Base-by-base conservation (phyloP, 2,113 vertebrate species). In the Nesospiza acunhae region DNA sequence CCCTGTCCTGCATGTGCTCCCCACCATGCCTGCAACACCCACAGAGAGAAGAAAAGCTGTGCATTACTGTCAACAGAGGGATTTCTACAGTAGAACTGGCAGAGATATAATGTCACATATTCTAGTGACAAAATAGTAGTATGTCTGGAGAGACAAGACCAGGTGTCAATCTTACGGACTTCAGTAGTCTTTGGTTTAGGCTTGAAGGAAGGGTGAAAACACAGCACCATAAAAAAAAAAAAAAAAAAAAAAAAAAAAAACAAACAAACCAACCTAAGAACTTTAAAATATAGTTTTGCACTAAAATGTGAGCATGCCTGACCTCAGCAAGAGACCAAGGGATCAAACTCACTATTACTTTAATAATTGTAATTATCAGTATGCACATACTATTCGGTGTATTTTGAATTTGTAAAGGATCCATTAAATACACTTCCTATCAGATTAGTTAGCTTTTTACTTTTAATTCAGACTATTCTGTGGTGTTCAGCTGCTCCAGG, bases 391-490 rank as follows among this genome's bases (percentile, higher is more conserved):
- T 56, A 12, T 73, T 82, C 66, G 77, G 2, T 46, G 18, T 30
- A 6, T 19, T 77, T 75, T 42, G 4, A 46, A 64, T 56, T 78
- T 84, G 23, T 64, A 72, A 66, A 22, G 9, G 66, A 10, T 44
- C 8, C 9, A 11, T 76, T 50, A 50, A 52, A 28, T 84, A 67
- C 2, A 47, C 22, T 73, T 90, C 60, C 52, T 86, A 35, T 30
- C 10, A 67, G 67, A 80, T n/a, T 0, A 0, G 3, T 2, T 39
- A 30, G 9, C 7, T 13, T 33, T 46, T 55, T 63, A 5, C 9
- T 26, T 7, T 37, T 39, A 58, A 42, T 27, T 16, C 6, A 27
- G 5, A 7, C 6, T 10, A 59, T 49, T 28, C 28, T 26, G 10
- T 26, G 35, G 6, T 50, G 4, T n/a, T 83, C 46, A 42, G 21